Evolutionary conservation across 2,797 vertebrate species (phyloP).

Genomic region (Adrianichthys oophorus): DNA sequence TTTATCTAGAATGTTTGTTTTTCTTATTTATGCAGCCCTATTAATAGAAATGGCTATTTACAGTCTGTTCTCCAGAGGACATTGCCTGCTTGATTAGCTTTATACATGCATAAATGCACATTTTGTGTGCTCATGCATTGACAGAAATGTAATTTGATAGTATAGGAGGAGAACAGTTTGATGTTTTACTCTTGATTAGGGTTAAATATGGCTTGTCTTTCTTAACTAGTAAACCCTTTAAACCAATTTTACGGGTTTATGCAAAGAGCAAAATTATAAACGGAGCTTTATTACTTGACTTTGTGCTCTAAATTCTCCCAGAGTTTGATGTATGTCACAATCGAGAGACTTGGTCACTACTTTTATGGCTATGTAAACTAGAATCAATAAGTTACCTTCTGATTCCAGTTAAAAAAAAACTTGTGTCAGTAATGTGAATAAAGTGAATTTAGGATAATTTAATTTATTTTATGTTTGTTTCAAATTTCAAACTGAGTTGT

Average conservation of each 20-base stretch:
- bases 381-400: conserved; percentile 78
- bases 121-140: not conserved
- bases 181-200: conserved; percentile 43
- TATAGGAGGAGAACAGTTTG: conserved; percentile 9
- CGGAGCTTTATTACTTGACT: conserved; percentile 74
- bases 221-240: conserved; percentile 57
- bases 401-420: conserved; percentile 31
- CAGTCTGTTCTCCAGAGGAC: too few species aligned
- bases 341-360: conserved; percentile 74
- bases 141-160: not conserved
- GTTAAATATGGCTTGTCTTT: conserved; percentile 26
- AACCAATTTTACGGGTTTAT: conserved; percentile 68
- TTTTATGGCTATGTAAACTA: conserved; percentile 77
- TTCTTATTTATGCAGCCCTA: too few species aligned
- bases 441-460: too few species aligned
- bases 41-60: too few species aligned
- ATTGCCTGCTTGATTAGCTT: too few species aligned
- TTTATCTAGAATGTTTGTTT: too few species aligned
- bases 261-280: conserved; percentile 73
- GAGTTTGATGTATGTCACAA: conserved; percentile 78
- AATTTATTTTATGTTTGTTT: too few species aligned
- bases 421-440: too few species aligned
- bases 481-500: too few species aligned
- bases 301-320: conserved; percentile 78
- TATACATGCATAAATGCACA: too few species aligned